These are phyloP conservation scores for Furcifer pardalis DNA, from an alignment of 2,797 vertebrate species.

Conservation along the genomic window DNA sequence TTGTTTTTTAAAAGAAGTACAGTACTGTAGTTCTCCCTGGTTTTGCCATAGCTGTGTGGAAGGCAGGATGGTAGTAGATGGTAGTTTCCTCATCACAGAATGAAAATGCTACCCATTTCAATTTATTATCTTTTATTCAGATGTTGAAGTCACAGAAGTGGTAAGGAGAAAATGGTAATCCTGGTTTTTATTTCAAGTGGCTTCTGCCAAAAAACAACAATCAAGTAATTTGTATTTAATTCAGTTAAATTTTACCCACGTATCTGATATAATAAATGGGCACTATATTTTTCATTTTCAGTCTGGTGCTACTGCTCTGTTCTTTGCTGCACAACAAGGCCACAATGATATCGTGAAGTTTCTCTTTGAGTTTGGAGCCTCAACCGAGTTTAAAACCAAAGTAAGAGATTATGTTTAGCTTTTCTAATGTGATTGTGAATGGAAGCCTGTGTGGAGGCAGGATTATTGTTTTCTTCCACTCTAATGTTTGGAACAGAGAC, in stretches of 20 bases:
- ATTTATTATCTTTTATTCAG: neutral
- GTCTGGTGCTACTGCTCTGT: constrained; percentile 94
- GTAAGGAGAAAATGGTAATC: neutral
- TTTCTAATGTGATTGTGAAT: constrained; percentile 32
- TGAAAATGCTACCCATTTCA: neutral
- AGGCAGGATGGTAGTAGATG: neutral
- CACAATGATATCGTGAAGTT: constrained; percentile 89
- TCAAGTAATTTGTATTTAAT: neutral
- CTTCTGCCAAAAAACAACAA: neutral
- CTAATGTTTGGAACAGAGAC: neutral
- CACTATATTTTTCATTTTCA: constrained; percentile 68
- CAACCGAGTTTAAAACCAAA: constrained; percentile 93
- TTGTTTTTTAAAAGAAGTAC: neutral
- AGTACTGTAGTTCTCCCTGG: neutral
- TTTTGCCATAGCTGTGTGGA: neutral
- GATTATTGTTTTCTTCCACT: neutral
- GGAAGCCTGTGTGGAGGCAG: neutral
- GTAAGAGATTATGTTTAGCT: constrained; percentile 75
- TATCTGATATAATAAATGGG: neutral
- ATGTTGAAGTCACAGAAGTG: neutral
- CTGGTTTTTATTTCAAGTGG: neutral
- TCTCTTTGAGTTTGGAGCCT: constrained; percentile 96
- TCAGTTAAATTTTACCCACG: constrained; percentile 15
- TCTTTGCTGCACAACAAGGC: constrained; percentile 96
- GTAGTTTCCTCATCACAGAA: neutral